phyloP scores from a whole-genome alignment of 2,113 vertebrate species.

The Pseudopodoces humilis region DNA sequence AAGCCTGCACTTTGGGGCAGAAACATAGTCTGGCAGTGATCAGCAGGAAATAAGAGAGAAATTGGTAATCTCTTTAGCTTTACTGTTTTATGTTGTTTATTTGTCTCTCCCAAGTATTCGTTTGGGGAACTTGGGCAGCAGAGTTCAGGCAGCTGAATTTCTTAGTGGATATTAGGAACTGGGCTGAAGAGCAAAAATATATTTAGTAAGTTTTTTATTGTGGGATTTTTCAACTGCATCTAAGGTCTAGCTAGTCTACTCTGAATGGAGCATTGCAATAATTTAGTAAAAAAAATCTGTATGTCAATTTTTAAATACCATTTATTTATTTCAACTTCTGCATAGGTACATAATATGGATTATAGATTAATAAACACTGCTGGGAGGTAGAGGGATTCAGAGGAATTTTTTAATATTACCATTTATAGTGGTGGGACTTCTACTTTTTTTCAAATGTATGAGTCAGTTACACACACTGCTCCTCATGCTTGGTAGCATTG shows the following conservation, averaged over 20 bases:
- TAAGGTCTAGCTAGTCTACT: not conserved
- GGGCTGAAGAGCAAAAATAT: not conserved
- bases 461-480: not conserved
- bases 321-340: not conserved
- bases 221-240: not conserved
- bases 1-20: constrained; percentile 62
- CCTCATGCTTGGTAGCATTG: not conserved
- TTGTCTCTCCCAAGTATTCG: constrained; percentile 31
- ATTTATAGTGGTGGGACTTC: not conserved
- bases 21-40: constrained; percentile 65
- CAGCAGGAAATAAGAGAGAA: constrained; percentile 69
- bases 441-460: not conserved
- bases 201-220: not conserved
- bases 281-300: not conserved
- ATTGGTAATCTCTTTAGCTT: constrained; percentile 68
- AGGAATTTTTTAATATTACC: not conserved
- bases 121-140: constrained; percentile 15
- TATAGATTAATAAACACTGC: not conserved
- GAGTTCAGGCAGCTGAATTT: constrained; percentile 28
- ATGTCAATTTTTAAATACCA: not conserved
- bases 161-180: not conserved
- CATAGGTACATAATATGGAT: not conserved
- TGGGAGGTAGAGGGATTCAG: not conserved
- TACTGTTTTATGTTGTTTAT: constrained; percentile 41
- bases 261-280: not conserved